A percentile compares a stretch with the other conserved stretches of the same genome.
Evolutionary conservation across 1,140 invertebrate species (phyloP).

Genomic region (Zaprionus camerounensis): DNA sequence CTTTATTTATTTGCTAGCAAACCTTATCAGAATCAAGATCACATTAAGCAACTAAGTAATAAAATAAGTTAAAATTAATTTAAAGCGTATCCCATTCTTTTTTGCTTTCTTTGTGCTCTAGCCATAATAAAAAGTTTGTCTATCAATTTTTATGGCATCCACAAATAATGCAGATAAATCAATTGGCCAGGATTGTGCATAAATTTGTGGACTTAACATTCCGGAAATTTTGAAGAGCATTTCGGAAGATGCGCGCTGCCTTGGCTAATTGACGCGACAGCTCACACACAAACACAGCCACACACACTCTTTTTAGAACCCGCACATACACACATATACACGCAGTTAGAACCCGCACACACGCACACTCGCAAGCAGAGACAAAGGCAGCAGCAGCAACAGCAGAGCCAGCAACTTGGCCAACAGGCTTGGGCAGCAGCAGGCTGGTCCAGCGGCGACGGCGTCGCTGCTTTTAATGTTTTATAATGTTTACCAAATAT

Average conservation of each 20-base stretch:
- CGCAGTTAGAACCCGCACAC: background rate
- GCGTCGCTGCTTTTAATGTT: conserved; percentile 76
- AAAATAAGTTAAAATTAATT: background rate
- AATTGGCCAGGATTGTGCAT: background rate
- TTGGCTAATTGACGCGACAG: background rate
- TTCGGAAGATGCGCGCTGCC: conserved; percentile 26
- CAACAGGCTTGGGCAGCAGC: background rate
- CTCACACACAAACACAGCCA: conserved; percentile 14
- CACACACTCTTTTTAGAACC: background rate
- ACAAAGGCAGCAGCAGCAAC: conserved; percentile 1
- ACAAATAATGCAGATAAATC: background rate
- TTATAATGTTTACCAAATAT: conserved; percentile 84
- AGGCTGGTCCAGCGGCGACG: conserved; percentile 20
- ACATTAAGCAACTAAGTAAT: background rate
- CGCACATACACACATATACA: background rate
- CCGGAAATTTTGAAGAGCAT: conserved; percentile 29
- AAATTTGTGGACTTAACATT: background rate
- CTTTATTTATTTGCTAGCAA: conserved; percentile 11
- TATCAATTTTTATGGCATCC: conserved; percentile 1
- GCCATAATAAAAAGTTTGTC: background rate
- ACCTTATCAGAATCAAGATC: background rate
- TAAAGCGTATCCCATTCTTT: background rate
- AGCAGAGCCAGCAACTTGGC: background rate
- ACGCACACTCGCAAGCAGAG: background rate
- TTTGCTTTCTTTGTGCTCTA: background rate